Conservation (phyloP, 2,113 vertebrate species). For the Heptranchias perlo region DNA sequence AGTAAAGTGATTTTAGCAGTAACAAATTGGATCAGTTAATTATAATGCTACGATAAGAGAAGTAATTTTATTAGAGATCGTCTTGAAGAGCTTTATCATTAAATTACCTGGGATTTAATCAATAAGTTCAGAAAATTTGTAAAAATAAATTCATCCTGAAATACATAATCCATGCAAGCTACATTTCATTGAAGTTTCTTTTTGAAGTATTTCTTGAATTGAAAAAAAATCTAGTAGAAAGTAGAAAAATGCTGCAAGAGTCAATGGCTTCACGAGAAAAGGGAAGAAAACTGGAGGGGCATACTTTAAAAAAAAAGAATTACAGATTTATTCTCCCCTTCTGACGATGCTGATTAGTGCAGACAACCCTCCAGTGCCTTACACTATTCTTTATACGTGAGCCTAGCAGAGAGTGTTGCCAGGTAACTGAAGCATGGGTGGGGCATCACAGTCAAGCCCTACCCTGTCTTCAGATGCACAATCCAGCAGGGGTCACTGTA, state of each 20-base stretch:
- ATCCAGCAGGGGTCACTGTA: neutral
- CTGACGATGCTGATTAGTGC: neutral
- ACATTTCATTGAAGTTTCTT: neutral
- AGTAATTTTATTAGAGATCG: neutral
- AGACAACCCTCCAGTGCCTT: neutral
- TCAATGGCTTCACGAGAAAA: neutral
- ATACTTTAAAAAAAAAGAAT: neutral
- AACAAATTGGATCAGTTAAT: neutral
- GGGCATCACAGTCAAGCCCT: neutral
- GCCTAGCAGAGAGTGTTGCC: neutral
- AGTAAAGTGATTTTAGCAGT: neutral
- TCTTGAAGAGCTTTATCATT: neutral
- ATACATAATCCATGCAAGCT: neutral
- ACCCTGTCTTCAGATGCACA: neutral
- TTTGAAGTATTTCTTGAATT: neutral
- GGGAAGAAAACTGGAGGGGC: neutral
- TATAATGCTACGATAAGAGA: neutral
- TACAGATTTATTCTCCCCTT: neutral
- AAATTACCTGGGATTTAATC: neutral
- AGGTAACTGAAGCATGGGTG: neutral
- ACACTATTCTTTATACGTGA: neutral
- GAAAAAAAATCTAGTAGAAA: neutral
- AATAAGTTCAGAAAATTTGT: neutral
- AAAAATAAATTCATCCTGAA: too few species aligned
- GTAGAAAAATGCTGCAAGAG: too few species aligned